These are phyloP conservation scores for Tauraco erythrolophus DNA, from an alignment of 2,113 vertebrate species.

Conservation along the genomic window DNA sequence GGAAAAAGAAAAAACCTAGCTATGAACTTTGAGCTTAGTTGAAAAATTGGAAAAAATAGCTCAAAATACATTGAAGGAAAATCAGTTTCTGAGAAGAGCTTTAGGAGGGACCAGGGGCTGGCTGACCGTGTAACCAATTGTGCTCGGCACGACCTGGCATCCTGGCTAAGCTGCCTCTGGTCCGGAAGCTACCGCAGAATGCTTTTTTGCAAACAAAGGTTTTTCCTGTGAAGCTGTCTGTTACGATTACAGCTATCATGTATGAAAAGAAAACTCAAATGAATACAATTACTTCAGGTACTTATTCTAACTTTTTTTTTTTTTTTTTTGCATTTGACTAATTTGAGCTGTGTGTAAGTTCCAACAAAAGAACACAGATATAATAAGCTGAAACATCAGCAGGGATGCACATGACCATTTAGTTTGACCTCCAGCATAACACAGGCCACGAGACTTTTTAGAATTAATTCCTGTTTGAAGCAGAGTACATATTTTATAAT, in stretches of 20 bases:
- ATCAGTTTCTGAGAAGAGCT: not conserved
- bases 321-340: not conserved
- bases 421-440: not conserved
- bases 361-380: not conserved
- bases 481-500: not conserved
- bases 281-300: not conserved
- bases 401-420: not conserved
- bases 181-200: not conserved
- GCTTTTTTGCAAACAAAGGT: not conserved
- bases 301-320: not conserved
- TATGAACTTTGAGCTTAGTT: not conserved
- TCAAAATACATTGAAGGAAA: not conserved
- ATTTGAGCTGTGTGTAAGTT: not conserved
- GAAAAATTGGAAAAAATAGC: not conserved
- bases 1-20: not conserved
- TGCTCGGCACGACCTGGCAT: rapidly evolving
- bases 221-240: not conserved
- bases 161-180: not conserved
- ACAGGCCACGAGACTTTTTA: not conserved
- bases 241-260: not conserved
- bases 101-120: not conserved
- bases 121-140: not conserved
- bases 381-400: not conserved
- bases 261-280: not conserved
- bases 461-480: not conserved